These are phyloP conservation scores for Cylloceria caligata DNA, from an alignment of 2,888 invertebrate species.

Conservation along the genomic window DNA sequence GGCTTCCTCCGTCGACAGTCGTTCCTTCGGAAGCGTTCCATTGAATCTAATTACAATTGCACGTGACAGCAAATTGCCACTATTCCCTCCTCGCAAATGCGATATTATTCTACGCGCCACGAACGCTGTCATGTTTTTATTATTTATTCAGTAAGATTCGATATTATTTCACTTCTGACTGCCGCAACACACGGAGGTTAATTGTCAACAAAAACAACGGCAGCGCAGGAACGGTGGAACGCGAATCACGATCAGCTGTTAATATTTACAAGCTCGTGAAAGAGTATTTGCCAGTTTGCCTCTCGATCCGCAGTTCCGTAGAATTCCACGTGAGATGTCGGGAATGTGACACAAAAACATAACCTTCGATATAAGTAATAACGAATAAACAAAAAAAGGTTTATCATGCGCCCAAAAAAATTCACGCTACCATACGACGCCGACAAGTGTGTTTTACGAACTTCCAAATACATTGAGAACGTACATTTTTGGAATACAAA, in stretches of 20 bases:
- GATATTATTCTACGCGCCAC: constrained; percentile 57
- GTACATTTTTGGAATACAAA: not conserved
- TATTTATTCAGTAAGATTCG: not conserved
- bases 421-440: constrained; percentile 78
- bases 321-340: constrained; percentile 3
- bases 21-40: constrained; percentile 56
- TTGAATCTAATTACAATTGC: constrained; percentile 56
- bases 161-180: not conserved
- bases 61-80: constrained; percentile 48
- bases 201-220: constrained; percentile 1
- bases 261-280: not conserved
- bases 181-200: not conserved
- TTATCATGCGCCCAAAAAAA: constrained; percentile 80
- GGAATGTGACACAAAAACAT: constrained; percentile 56
- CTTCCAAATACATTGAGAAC: too few relatives aligned
- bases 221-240: not conserved
- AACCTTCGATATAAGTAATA: constrained; percentile 39
- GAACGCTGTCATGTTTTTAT: constrained; percentile 52
- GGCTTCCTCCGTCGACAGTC: constrained; percentile 62
- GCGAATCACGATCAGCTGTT: constrained; percentile 10
- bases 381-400: constrained; percentile 13
- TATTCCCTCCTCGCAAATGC: constrained; percentile 49
- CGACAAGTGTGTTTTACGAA: constrained; percentile 70
- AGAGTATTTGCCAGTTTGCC: not conserved
- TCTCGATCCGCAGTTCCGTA: constrained; percentile 26